Evolutionary conservation across 2,797 vertebrate species (phyloP), one percentile per base, ranked within the genome.

Genomic region (Tauraco hartlaubi): DNA sequence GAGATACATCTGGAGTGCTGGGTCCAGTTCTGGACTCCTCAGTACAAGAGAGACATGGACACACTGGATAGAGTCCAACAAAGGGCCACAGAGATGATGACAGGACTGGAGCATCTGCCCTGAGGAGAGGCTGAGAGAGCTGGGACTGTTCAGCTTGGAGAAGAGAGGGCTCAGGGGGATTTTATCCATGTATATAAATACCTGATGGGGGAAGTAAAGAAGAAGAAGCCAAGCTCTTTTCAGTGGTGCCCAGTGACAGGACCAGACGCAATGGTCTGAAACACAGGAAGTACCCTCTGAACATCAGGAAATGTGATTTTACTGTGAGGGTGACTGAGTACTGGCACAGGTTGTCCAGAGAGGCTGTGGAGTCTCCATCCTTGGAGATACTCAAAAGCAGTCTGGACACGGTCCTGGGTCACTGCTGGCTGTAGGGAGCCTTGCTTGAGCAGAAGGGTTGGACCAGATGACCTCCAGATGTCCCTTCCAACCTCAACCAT

Each of bases 41-140:
- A 39, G 23, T 14, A 82, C 2, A 22, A 43, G n/a, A 58, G 5
- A 79, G 29, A 59, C 16, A n/a, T 4, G 5, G 15, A 48, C 28
- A 56, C 13, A 26, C 14, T 1, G 43, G 3, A 74, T 4, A 3
- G 0, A 56, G 15, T 41, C 6, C 35, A 82, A 20, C 3, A 7
- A 85, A 86, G 0, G 4, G 6, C 31, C 11, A 39, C 1, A 0
- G 10, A 48, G 37, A 77, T 39, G 19, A 44, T 11, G 5, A 71
- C 59, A 15, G 18, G 51, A 73, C 25, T n/a, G 18, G 9, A 88
- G 9, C 22, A 58, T 4, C 61, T 54, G 16, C 54, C 11, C 29
- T 55, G 6, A 86, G 13, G 28, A 64, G 1, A 61, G 3, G 25
- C 15, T 58, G 39, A 64, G 61, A 82, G 9, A 56, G 19, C 44